Evolutionary conservation across 1,140 invertebrate genomes (phyloP).

Genomic region (Druon quercuslanigerum): DNA sequence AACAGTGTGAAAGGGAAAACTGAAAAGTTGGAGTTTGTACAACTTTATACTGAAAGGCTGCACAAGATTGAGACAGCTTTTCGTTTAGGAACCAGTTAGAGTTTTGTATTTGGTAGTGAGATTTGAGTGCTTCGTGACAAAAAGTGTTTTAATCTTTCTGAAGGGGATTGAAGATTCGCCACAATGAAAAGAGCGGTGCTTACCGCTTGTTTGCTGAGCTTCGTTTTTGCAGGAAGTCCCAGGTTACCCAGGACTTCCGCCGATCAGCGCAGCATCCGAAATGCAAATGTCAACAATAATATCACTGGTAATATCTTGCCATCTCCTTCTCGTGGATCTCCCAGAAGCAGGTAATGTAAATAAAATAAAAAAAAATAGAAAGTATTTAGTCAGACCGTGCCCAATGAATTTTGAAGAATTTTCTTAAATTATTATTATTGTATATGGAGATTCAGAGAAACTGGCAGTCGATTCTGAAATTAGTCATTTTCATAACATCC

Average conservation of each 20-base stretch:
- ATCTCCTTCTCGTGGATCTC: slow-evolving; percentile 58
- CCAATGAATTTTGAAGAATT: too few species aligned
- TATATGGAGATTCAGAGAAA: too few species aligned
- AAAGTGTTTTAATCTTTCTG: slow-evolving; percentile 33
- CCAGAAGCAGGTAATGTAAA: slow-evolving; percentile 62
- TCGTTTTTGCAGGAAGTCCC: slow-evolving; percentile 68
- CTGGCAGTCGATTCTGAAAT: too few species aligned
- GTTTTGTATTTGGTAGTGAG: slow-evolving; percentile 36
- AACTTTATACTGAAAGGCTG: not conserved
- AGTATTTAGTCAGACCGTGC: too few species aligned
- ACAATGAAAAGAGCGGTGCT: slow-evolving; percentile 67
- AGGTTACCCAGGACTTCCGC: slow-evolving; percentile 70
- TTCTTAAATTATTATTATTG: too few species aligned
- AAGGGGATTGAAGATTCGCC: slow-evolving; percentile 39
- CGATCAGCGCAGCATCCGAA: slow-evolving; percentile 68
- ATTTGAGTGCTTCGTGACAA: slow-evolving; percentile 43
- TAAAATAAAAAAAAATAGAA: too few species aligned
- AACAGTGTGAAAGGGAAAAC: slow-evolving; percentile 6
- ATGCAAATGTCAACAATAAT: slow-evolving; percentile 60
- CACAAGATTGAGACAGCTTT: not conserved
- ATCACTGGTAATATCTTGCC: slow-evolving; percentile 60
- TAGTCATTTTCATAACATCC: too few species aligned
- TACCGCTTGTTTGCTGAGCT: slow-evolving; percentile 66
- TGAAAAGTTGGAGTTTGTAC: not conserved
- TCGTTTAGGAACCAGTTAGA: not conserved